These are phyloP conservation scores for Myocastor coypus DNA, from an alignment of 2,113 vertebrate species.

Conservation along the genomic window DNA sequence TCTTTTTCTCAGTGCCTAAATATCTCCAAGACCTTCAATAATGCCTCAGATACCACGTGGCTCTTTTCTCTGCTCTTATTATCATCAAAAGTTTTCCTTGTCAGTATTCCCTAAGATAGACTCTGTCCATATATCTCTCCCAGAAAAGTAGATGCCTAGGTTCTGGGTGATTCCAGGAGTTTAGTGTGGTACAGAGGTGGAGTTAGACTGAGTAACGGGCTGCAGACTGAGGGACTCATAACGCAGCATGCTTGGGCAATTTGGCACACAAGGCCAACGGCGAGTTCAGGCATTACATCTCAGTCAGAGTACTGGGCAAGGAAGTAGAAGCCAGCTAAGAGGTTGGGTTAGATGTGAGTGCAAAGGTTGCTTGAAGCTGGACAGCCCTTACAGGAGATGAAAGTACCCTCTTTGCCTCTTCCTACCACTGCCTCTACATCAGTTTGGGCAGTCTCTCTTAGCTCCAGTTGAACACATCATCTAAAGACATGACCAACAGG, in stretches of 20 bases:
- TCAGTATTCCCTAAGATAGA: not conserved
- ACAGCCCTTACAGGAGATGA: not conserved
- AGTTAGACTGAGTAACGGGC: not conserved
- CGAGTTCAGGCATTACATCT: not conserved
- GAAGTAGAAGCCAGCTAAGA: not conserved
- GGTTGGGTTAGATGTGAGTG: not conserved
- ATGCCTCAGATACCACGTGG: accelerated
- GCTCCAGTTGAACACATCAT: not conserved
- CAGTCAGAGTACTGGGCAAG: not conserved
- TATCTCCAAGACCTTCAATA: not conserved
- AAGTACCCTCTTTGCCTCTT: not conserved
- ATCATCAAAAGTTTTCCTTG: not conserved
- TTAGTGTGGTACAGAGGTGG: not conserved
- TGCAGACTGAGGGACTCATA: not conserved
- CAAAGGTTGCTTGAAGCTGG: not conserved
- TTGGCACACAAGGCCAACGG: not conserved
- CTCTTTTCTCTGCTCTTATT: not conserved
- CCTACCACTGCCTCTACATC: not conserved
- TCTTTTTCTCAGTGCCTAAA: not conserved
- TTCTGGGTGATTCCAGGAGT: not conserved
- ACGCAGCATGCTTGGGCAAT: not conserved
- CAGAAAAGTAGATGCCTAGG: not conserved
- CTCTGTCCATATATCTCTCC: not conserved
- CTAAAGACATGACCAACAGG: not conserved
- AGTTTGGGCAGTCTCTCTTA: not conserved